Evolutionary conservation across 2,797 vertebrate species (phyloP).

Genomic region (Ctenochaetus hawaiiensis): DNA sequence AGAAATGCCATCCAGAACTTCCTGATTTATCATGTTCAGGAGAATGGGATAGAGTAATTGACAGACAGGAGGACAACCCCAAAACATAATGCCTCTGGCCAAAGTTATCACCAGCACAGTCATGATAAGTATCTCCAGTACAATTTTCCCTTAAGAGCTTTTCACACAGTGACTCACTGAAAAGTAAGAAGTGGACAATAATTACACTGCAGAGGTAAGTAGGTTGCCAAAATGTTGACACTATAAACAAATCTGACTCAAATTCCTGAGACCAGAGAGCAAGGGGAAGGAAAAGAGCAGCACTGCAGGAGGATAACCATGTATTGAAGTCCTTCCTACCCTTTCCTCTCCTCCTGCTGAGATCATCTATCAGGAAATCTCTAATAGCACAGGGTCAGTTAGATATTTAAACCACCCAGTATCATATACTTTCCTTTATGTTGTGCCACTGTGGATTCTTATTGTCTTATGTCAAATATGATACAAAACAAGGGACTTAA

Average conservation of each 20-base stretch:
- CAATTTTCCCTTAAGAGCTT: background rate
- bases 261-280: conserved; percentile 2
- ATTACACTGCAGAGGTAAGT: background rate
- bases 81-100: no score
- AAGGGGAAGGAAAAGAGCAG: background rate
- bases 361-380: conserved; percentile 7
- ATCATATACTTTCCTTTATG: background rate
- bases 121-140: background rate
- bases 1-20: no score
- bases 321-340: background rate
- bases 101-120: no score
- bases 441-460: background rate
- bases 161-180: background rate
- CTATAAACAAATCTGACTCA: conserved; percentile 8
- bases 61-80: no score
- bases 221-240: background rate
- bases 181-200: background rate
- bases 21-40: no score
- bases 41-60: no score
- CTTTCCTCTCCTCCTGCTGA: background rate
- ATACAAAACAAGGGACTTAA: background rate
- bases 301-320: background rate
- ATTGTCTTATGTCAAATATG: background rate
- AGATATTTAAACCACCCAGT: conserved; percentile 4
- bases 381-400: background rate